Percentiles rank a stretch among this genome's conserved stretches.
Evolutionary conservation across 2,888 invertebrate genomes (phyloP).

Genomic region (Brachylomia viminalis): DNA sequence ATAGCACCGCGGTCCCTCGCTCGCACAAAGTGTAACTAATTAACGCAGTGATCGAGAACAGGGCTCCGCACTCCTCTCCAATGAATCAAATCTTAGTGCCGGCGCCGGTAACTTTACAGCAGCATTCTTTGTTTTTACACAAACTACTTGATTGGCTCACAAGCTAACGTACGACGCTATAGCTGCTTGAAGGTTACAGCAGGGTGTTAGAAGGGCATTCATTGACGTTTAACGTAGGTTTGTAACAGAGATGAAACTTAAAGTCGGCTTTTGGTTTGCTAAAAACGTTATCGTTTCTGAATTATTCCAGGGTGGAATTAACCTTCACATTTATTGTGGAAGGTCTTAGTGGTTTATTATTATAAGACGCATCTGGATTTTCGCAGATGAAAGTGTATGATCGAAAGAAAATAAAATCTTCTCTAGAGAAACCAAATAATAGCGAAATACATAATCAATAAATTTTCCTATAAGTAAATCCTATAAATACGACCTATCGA

Average conservation of each 20-base stretch:
- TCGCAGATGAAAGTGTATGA: not conserved
- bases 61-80: constrained; percentile 3
- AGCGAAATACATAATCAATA: not conserved
- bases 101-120: not conserved
- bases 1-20: not conserved
- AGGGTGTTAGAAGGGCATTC: not conserved
- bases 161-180: not conserved
- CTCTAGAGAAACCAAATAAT: not conserved
- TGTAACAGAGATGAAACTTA: not conserved
- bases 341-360: not conserved
- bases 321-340: not conserved
- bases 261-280: no score
- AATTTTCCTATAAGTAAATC: not conserved
- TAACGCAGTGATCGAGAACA: constrained; percentile 21
- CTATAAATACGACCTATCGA: not conserved
- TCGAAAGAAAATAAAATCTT: not conserved
- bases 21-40: constrained; percentile 16
- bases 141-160: not conserved
- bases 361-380: not conserved
- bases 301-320: not conserved
- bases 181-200: not conserved
- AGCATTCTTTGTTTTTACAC: not conserved
- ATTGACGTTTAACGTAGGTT: not conserved
- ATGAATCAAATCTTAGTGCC: constrained; percentile 27
- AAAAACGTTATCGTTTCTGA: not conserved